Conservation (phyloP, 2,888 invertebrate genomes). For the Andrena dorsata region DNA sequence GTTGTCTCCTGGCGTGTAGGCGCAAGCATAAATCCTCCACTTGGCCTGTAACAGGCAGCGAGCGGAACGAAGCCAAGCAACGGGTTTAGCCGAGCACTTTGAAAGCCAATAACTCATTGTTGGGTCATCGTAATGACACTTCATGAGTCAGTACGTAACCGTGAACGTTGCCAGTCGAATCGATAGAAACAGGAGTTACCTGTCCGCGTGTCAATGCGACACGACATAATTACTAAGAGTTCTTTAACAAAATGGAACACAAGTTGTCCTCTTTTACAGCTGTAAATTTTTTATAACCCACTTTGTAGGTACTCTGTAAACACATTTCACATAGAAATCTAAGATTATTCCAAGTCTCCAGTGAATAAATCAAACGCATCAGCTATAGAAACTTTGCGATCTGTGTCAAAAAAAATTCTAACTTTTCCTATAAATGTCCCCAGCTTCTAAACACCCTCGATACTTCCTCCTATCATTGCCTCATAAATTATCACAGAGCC, state of each 20-base stretch:
- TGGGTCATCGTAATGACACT: conserved; percentile 81
- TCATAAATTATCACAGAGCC: neutral
- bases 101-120: conserved; percentile 83
- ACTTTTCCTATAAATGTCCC: neutral
- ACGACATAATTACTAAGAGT: neutral
- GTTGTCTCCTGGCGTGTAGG: conserved; percentile 59
- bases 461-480: neutral
- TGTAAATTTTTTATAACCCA: too few species aligned
- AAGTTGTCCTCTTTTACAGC: neutral
- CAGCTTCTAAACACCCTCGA: neutral
- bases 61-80: conserved; percentile 79
- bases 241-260: neutral
- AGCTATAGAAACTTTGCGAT: neutral
- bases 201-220: neutral
- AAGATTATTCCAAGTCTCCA: too few species aligned
- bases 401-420: too few species aligned
- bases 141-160: conserved; percentile 72
- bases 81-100: conserved; percentile 79
- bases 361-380: too few species aligned
- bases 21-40: conserved; percentile 76
- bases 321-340: too few species aligned
- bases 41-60: conserved; percentile 76
- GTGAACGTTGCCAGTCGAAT: conserved; percentile 59
- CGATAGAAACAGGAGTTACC: conserved; percentile 30
- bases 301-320: too few species aligned